Conservation (phyloP, 2,888 invertebrate genomes). For the Caenorhabditis doughertyi region DNA sequence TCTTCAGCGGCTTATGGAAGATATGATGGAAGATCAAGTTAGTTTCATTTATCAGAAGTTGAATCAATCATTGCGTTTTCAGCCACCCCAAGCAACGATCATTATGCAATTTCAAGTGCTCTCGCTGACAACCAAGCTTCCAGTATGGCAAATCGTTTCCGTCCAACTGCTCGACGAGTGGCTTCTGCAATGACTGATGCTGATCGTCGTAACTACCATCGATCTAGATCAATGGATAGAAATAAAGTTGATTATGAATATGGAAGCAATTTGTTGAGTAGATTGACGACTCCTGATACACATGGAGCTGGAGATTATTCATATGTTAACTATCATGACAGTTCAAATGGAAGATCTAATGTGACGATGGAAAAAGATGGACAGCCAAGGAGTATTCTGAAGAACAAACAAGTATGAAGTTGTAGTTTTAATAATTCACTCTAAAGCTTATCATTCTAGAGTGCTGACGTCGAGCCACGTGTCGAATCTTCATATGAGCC, state of each 20-base stretch:
- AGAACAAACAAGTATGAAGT: conserved; percentile 77
- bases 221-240: conserved; percentile 73
- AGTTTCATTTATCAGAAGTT: not conserved
- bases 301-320: conserved; percentile 74
- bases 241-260: conserved; percentile 68
- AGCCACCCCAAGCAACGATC: conserved; percentile 63
- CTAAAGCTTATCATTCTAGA: conserved; percentile 56
- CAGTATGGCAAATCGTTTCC: conserved; percentile 58
- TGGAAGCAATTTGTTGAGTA: conserved; percentile 34
- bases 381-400: conserved; percentile 78
- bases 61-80: conserved; percentile 6
- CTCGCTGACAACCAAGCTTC: conserved; percentile 57
- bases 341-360: conserved; percentile 66
- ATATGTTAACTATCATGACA: conserved; percentile 81
- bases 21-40: conserved; percentile 61
- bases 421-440: not conserved
- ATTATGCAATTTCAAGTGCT: conserved; percentile 59
- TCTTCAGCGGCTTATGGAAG: conserved; percentile 36
- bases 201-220: conserved; percentile 68
- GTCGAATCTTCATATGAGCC: conserved; percentile 62
- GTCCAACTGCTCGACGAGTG: conserved; percentile 69
- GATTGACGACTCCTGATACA: conserved; percentile 70
- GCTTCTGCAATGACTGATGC: conserved; percentile 72
- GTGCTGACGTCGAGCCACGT: conserved; percentile 71
- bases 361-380: conserved; percentile 67